Percentiles rank a stretch among this genome's conserved stretches.
Evolutionary conservation across 2,113 vertebrate species (phyloP).

Genomic region (Climacteris rufus): DNA sequence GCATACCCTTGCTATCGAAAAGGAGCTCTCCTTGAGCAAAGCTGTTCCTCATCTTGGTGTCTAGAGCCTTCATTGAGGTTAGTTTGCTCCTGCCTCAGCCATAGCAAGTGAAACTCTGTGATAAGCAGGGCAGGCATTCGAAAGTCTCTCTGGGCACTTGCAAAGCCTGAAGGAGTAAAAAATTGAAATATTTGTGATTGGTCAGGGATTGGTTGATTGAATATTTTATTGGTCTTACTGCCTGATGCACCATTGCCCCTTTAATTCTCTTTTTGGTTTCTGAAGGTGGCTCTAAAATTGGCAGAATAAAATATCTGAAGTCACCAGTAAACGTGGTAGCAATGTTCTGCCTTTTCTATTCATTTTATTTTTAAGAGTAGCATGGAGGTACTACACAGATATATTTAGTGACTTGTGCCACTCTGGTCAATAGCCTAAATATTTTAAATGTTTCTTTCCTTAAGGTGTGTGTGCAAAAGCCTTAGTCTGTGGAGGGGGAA

Average conservation of each 20-base stretch:
- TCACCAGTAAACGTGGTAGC: not conserved
- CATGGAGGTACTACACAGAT: not conserved
- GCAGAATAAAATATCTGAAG: not conserved
- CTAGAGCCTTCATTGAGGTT: not conserved
- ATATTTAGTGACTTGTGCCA: not conserved
- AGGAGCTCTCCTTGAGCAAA: not conserved
- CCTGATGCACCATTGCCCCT: not conserved
- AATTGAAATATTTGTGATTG: not conserved
- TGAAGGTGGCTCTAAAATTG: not conserved
- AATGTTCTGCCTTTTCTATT: not conserved
- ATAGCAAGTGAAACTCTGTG: not conserved
- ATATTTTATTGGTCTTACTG: not conserved
- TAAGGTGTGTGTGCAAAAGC: not conserved
- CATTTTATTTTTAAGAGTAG: not conserved
- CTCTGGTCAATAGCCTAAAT: not conserved
- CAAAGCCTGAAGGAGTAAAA: conserved; percentile 3
- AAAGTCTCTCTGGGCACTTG: not conserved
- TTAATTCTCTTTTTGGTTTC: not conserved
- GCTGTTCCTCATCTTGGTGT: not conserved
- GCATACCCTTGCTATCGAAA: not conserved
- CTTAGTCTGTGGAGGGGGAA: not conserved
- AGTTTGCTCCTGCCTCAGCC: not conserved
- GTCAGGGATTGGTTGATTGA: not conserved
- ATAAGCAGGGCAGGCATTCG: not conserved
- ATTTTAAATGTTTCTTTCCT: not conserved